Evolutionary conservation across 2,888 invertebrate genomes (phyloP).

Genomic region (Uloborus plumipes): DNA sequence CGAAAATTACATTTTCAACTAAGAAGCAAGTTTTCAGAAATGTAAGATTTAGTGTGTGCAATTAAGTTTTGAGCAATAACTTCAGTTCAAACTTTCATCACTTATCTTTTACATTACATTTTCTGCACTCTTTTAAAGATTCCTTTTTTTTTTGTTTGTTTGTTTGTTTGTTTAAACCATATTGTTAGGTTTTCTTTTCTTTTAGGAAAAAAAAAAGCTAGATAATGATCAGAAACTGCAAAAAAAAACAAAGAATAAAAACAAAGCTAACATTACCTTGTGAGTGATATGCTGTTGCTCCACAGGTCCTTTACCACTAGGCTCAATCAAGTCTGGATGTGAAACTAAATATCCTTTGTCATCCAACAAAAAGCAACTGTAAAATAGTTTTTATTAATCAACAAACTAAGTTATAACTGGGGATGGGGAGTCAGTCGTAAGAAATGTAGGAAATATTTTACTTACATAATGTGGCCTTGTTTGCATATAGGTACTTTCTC

Average conservation of each 20-base stretch:
- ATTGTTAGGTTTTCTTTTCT: too few relatives aligned
- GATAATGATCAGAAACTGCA: not conserved
- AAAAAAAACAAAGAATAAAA: not conserved
- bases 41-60: too few relatives aligned
- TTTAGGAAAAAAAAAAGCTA: too few relatives aligned
- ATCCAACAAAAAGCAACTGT: constrained; percentile 87
- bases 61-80: too few relatives aligned
- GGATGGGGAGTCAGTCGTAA: not conserved
- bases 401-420: not conserved
- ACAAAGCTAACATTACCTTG: constrained; percentile 71
- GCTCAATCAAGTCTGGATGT: constrained; percentile 81
- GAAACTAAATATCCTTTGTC: constrained; percentile 89
- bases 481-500: constrained; percentile 71
- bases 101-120: too few relatives aligned
- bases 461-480: constrained; percentile 69
- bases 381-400: constrained; percentile 28
- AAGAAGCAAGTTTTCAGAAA: too few relatives aligned
- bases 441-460: not conserved
- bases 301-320: constrained; percentile 77
- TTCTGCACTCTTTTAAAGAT: too few relatives aligned
- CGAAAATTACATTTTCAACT: too few relatives aligned
- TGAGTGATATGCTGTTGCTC: constrained; percentile 91
- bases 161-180: too few relatives aligned
- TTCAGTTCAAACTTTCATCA: too few relatives aligned
- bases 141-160: too few relatives aligned